Percentiles rank a stretch among this genome's conserved stretches.
Conservation (phyloP, 23 tunicate genomes). For the Ascidia mentula region DNA sequence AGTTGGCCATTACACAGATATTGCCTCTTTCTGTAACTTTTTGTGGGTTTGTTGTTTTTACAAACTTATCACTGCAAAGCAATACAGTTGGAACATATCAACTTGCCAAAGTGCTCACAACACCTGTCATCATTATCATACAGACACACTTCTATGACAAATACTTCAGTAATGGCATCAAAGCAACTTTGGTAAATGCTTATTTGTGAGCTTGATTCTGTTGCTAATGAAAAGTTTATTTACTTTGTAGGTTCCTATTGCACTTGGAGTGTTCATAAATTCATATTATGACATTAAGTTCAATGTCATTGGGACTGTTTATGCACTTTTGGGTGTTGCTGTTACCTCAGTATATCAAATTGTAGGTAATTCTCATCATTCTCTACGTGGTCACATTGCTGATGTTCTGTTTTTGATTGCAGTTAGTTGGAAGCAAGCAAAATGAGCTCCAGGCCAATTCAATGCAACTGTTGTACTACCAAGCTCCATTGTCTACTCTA, state of each 20-base stretch:
- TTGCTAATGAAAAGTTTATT: not conserved
- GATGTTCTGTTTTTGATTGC: not conserved
- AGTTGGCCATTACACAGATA: constrained; percentile 21
- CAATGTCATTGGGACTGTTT: constrained; percentile 63
- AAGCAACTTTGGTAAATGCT: constrained; percentile 82
- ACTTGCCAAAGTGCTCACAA: constrained; percentile 83
- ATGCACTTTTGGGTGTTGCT: constrained; percentile 81
- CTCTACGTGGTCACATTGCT: too few relatives aligned
- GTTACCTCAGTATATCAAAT: constrained; percentile 91
- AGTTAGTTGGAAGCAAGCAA: constrained; percentile 94
- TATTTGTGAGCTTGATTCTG: not conserved
- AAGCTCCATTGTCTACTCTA: constrained; percentile 86
- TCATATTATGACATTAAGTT: constrained; percentile 97
- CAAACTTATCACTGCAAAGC: constrained; percentile 86
- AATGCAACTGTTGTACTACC: constrained; percentile 91
- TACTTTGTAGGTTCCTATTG: constrained; percentile 69
- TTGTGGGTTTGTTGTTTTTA: constrained; percentile 95
- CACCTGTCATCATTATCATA: constrained; percentile 78
- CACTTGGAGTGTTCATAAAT: constrained; percentile 76
- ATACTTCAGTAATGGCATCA: constrained; percentile 53
- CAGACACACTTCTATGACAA: constrained; percentile 55
- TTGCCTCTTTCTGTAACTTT: constrained; percentile 75
- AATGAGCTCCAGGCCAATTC: constrained; percentile 88
- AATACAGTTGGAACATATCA: constrained; percentile 97
- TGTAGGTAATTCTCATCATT: constrained; percentile 76